Percentiles rank a stretch among this genome's conserved stretches.
Conservation (phyloP, 2,113 vertebrate species). For the Callithrix jacchus region DNA sequence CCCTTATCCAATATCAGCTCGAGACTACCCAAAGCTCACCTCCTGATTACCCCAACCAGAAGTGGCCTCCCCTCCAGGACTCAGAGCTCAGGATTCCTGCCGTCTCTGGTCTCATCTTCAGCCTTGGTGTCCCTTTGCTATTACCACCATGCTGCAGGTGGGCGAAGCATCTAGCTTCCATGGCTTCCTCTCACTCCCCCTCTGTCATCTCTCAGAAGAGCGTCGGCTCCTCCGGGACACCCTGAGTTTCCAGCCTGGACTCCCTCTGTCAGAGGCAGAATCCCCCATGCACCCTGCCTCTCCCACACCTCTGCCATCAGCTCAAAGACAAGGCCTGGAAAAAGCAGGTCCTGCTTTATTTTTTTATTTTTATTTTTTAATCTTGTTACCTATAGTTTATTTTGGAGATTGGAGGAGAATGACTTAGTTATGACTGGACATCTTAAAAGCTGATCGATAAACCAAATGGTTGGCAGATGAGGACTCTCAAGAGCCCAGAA, state of each 20-base stretch:
- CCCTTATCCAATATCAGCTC: background rate
- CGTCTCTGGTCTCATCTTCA: background rate
- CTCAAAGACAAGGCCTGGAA: background rate
- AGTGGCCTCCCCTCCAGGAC: background rate
- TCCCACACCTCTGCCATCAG: background rate
- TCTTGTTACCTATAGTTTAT: slow-evolving; percentile 83
- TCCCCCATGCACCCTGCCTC: background rate
- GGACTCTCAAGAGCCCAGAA: slow-evolving; percentile 56
- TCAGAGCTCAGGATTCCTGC: background rate
- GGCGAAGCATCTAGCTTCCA: background rate
- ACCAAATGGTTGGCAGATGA: slow-evolving; percentile 58
- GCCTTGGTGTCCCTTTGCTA: too few relatives aligned
- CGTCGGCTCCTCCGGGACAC: background rate
- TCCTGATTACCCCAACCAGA: background rate
- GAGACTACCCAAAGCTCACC: background rate
- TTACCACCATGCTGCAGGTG: background rate
- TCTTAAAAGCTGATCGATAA: slow-evolving; percentile 66
- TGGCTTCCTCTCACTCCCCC: background rate
- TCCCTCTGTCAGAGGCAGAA: background rate
- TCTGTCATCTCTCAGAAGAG: background rate
- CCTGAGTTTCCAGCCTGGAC: background rate
- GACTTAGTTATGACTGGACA: slow-evolving; percentile 37
- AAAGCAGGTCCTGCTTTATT: background rate
- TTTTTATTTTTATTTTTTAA: too few relatives aligned
- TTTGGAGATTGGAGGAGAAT: slow-evolving; percentile 72